Base-by-base conservation (phyloP, 2,797 vertebrate species). In the Leucoraja ocellata region DNA sequence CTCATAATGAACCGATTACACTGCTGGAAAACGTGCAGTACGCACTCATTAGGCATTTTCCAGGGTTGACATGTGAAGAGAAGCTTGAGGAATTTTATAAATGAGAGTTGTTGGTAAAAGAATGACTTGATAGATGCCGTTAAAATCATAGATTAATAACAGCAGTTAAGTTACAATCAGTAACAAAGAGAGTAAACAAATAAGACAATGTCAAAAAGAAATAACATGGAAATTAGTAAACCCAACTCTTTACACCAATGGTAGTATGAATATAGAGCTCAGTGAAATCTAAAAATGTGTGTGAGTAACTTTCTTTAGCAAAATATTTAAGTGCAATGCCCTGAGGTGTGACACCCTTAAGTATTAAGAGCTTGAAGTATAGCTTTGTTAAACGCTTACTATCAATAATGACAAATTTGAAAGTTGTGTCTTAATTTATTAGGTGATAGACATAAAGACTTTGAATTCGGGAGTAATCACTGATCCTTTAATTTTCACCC, bases 381-480 rank as follows among this genome's bases (percentile, higher is more conserved):
- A n/a, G n/a, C n/a, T n/a, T n/a, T n/a, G n/a, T n/a, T n/a, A n/a
- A n/a, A n/a, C n/a, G n/a, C n/a, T n/a, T 54, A 61, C 81, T 54
- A 58, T 84, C 46, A 84, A 54, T 46, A 58, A 11, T 84, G 81
- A 84, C 81, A 84, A n/a, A n/a, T 84, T 61, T 84, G 54, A 61
- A 84, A 84, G 54, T 10, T 28, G 81, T 58, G 81, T 58, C 46
- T 58, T 83, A 23, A 79, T 80, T 21, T 23, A n/a, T 58, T 54
- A 4, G 25, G 23, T 61, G 54, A 23, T 58, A 7, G 23, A 11
- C 81, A 84, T 25, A 28, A 54, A 84, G 81, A 84, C 3, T 13
- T 84, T 84, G 54, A 61, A 28, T 84, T 84, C 54, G 21, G 54
- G 1, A 28, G 81, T 0, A 32, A 32, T 32, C 32, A n/a, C n/a